Evolutionary conservation across 2,888 invertebrate species (phyloP).

Genomic region (Limnephilus rhombicus): DNA sequence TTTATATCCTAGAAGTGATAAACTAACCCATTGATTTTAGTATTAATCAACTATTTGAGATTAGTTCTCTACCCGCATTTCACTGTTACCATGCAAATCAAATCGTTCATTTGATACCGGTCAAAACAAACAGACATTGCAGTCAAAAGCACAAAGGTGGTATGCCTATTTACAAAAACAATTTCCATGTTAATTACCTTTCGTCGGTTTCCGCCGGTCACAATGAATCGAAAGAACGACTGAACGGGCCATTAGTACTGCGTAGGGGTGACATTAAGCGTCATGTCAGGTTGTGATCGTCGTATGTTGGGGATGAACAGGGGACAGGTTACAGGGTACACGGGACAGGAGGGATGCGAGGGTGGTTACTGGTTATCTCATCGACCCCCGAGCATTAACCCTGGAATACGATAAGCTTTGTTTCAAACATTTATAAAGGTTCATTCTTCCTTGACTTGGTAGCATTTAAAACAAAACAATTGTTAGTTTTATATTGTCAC

Average conservation of each 20-base stretch:
- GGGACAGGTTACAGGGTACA: background rate
- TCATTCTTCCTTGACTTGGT: background rate
- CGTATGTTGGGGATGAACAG: conserved; percentile 17
- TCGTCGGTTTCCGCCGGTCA: background rate
- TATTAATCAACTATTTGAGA: background rate
- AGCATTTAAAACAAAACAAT: background rate
- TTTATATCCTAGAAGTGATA: background rate
- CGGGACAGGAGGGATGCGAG: background rate
- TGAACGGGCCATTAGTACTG: background rate
- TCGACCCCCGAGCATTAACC: background rate
- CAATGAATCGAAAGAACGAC: background rate
- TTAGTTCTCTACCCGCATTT: background rate
- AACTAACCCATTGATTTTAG: background rate
- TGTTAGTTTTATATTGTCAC: too few relatives aligned
- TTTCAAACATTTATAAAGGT: background rate
- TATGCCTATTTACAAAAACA: background rate
- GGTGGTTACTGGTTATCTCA: background rate
- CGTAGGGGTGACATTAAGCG: background rate
- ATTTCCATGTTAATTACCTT: background rate
- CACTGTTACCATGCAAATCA: background rate
- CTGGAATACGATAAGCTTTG: background rate
- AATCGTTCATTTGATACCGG: background rate
- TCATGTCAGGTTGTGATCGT: conserved; percentile 30
- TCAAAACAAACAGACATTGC: background rate
- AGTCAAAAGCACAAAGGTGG: background rate